Base-by-base conservation (phyloP, 1,140 invertebrate species). In the Drosophila athabasca region DNA sequence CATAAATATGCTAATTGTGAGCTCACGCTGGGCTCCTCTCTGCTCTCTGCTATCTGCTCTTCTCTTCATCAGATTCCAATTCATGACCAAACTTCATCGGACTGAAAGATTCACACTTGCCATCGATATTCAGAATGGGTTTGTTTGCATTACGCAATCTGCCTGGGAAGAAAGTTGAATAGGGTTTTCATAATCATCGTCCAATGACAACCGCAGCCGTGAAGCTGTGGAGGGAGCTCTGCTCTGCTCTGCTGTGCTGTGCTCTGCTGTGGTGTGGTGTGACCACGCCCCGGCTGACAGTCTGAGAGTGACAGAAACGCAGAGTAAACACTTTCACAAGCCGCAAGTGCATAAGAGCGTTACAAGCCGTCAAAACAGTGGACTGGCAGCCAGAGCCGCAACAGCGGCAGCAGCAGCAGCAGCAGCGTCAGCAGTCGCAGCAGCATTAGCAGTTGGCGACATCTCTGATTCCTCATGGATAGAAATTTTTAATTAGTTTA, bases 1-100 rank as follows among this genome's bases (percentile, higher is more conserved):
- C 82, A 87, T 87, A 79, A 87, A 87, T 87, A 87, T 87, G 82
- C 79, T 87, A 87, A 87, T 88, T 68, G 77, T 44, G 69, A 54
- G 67, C 71, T 79, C 82, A 88, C 49, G 75, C 71, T 67, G 60
- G 46, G 31, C 62, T 46, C 7, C 11, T 11, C 29, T 22, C 43
- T 24, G 11, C 11, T 11, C 17, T 19, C 17, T 19, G 17, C 17
- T 19, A 22, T 22, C 35, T 24, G 11, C 31, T 26, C 43, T 64
- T 75, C 55, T 57, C 26, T 57, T 22, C 44, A 50, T 24, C 46
- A 31, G 39, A 17, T 9, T 9, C 26, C 15, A 22, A 13, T 46
- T 15, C 44, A 49, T 65, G 46, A 39, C 35, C 35, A 39, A 39
- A 13, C n/a, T 66, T 13, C 9, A 15, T 66, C 11, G 49, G 15